Conservation (phyloP, 2,113 vertebrate species). For the Oryzias curvinotus region DNA sequence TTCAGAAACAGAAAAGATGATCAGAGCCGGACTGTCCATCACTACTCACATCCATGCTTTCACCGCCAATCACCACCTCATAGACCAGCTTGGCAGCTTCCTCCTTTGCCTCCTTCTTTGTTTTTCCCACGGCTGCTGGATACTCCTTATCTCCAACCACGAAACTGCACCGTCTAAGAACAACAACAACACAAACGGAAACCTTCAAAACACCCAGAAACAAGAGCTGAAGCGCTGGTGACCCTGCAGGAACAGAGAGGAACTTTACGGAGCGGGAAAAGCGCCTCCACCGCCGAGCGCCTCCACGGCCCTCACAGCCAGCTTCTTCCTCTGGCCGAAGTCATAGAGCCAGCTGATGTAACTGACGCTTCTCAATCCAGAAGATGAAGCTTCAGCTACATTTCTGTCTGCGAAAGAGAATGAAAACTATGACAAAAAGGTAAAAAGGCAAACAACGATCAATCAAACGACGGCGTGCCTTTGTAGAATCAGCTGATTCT, state of each 20-base stretch:
- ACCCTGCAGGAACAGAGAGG: background rate
- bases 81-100: constrained; percentile 69
- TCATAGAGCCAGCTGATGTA: constrained; percentile 72
- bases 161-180: constrained; percentile 50
- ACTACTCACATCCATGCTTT: constrained; percentile 24
- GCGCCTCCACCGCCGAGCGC: background rate
- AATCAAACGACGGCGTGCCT: background rate
- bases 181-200: background rate
- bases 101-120: constrained; percentile 71
- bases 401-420: constrained; percentile 27
- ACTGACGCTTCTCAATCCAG: constrained; percentile 32
- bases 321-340: constrained; percentile 45
- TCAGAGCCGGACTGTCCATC: rapidly evolving
- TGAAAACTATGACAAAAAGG: constrained; percentile 1
- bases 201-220: background rate
- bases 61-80: constrained; percentile 13
- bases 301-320: constrained; percentile 12
- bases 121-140: constrained; percentile 53
- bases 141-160: constrained; percentile 56
- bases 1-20: no score
- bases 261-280: constrained; percentile 45
- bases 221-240: background rate
- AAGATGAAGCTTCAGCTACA: background rate
- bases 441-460: background rate
- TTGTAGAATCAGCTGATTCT: constrained; percentile 29